Conservation (phyloP, 2,113 vertebrate species). For the Miniopterus natalensis region DNA sequence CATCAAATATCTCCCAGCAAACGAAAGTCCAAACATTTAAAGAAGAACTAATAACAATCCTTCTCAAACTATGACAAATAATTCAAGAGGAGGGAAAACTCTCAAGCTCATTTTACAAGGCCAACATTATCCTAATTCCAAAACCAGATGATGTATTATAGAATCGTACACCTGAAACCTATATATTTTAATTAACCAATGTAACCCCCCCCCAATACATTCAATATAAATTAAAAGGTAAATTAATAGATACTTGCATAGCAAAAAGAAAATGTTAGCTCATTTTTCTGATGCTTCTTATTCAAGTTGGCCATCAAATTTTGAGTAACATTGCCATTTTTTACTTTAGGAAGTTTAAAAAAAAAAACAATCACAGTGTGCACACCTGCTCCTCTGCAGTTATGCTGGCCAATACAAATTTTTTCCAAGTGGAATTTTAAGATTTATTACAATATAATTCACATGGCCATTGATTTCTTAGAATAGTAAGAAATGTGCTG, state of each 20-base stretch:
- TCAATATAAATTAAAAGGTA: not conserved
- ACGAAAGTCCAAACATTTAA: not conserved
- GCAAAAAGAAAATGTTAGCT: not conserved
- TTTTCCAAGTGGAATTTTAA: conserved; percentile 5
- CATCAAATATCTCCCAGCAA: not conserved
- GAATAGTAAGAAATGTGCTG: not conserved
- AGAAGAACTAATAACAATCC: not conserved
- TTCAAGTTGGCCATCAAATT: not conserved
- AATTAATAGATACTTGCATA: not conserved
- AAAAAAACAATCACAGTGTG: not conserved
- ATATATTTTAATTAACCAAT: not conserved
- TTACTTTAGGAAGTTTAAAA: not conserved
- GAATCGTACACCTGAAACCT: not conserved
- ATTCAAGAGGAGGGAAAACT: not conserved
- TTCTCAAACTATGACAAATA: not conserved
- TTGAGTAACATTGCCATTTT: not conserved
- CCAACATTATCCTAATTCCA: not conserved
- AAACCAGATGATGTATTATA: not conserved
- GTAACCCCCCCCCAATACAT: not conserved
- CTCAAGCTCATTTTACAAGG: not conserved
- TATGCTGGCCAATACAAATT: not conserved
- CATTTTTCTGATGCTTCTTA: not conserved
- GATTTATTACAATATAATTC: not conserved
- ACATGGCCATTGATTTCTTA: not conserved
- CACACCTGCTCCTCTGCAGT: not conserved